These are phyloP conservation scores for Drosophila littoralis DNA, from an alignment of 1,140 invertebrate species.

Conservation along the genomic window DNA sequence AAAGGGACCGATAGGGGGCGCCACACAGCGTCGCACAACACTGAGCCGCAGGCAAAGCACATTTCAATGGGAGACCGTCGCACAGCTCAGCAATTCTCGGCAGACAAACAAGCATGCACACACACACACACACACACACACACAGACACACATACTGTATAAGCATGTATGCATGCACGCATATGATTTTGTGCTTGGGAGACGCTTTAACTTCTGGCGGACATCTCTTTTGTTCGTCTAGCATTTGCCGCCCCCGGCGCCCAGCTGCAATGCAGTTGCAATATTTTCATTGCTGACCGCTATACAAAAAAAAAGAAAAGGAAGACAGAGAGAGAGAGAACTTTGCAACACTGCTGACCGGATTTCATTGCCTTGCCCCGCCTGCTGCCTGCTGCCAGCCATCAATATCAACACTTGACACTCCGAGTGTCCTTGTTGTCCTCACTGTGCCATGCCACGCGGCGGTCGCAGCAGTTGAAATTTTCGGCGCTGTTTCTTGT, in stretches of 20 bases:
- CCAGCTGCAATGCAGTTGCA: slow-evolving; percentile 73
- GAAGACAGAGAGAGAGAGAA: neutral
- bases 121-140: neutral
- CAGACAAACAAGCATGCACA: slow-evolving; percentile 12
- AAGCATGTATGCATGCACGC: neutral
- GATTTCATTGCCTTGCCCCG: slow-evolving; percentile 53
- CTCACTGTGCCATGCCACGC: slow-evolving; percentile 10
- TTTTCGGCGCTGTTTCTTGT: slow-evolving; percentile 20
- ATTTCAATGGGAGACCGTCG: slow-evolving; percentile 33
- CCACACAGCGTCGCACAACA: neutral
- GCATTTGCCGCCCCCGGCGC: slow-evolving; percentile 16
- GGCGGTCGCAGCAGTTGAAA: slow-evolving; percentile 25
- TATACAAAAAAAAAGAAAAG: neutral
- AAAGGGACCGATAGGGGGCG: slow-evolving; percentile 19
- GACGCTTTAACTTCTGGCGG: slow-evolving; percentile 42
- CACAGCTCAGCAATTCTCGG: slow-evolving; percentile 7
- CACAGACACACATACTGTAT: neutral
- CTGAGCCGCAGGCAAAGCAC: slow-evolving; percentile 42
- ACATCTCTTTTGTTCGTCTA: slow-evolving; percentile 49
- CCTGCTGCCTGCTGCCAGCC: slow-evolving; percentile 30
- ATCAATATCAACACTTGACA: slow-evolving; percentile 77
- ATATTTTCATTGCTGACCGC: slow-evolving; percentile 59
- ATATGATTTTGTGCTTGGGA: slow-evolving; percentile 20
- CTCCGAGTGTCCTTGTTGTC: slow-evolving; percentile 50
- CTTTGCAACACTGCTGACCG: slow-evolving; percentile 46